Base-by-base conservation (phyloP, 2,888 invertebrate genomes). In the Idaea biselata region DNA sequence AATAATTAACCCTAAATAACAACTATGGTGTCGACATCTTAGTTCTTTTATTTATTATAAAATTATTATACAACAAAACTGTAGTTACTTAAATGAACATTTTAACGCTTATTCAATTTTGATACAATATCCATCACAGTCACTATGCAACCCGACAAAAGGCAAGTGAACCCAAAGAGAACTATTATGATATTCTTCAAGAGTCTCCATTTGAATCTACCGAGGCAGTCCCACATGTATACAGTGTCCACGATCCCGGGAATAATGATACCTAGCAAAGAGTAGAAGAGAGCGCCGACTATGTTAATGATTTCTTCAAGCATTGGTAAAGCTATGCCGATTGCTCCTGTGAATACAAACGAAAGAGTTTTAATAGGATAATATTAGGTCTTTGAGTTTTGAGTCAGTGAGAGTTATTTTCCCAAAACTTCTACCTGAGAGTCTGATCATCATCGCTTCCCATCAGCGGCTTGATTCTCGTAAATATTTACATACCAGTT, bases 191-290 rank as follows among this genome's bases (percentile, higher is more conserved):
- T 59, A 73, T 97, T 95, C 79, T 97, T 97, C 82, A 93, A 93
- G 0, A 97, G 79, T 57, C 94, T 93, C 96, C 96, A 96, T 58
- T 95, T 94, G 68, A 84, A 93, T 66, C 75, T 85, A 4, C 97
- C 97, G 6, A 96, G 93, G 67, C 94, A 90, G 25, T 95, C 94
- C 95, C 95, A 96, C 58, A 93, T 89, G 63, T 95, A 94, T 0
- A 97, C 93, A 0, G 95, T 95, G 73, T 97, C 96, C 1, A 97
- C 89, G 2, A 96, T 83, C 0, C 96, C 95, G n/a, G 97, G 97
- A 56, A 96, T 94, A 65, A 95, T 93, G 54, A 97, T 93, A 1
- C 98, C 97, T 57, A 95, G 90, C 16, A 94, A 93, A 0, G 96
- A 95, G 76, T 95, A 95, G 75, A 95, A 95, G 8, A 95, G 76